Base-by-base conservation (phyloP, 2,113 vertebrate genomes). In the Ivindomyrus marchei region DNA sequence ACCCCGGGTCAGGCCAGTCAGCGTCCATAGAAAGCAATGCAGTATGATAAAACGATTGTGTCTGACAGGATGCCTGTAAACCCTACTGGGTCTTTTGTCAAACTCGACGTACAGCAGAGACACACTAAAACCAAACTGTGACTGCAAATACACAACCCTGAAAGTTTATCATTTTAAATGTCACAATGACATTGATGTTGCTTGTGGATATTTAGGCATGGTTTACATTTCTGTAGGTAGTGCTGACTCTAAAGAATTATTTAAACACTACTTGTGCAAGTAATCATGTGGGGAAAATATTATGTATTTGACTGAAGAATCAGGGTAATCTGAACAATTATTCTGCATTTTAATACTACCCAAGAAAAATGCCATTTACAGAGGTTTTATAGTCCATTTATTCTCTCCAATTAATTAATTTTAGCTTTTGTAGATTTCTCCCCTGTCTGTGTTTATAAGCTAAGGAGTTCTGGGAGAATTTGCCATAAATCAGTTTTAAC, bases 1-100 rank as follows among this genome's bases (percentile, higher is more conserved):
- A n/a, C 4, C n/a, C n/a, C 0, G n/a, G 7, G 8, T 10, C 7
- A 24, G n/a, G 6, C 24, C 58, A 62, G 0, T 62, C 24, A 0
- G n/a, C 0, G 1, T 13, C 62, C 62, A 31, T 10, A 31, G 27
- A 3, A 10, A 31, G 10, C 10, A 3, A 70, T 11, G 27, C n/a
- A 27, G n/a, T 13, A 11, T 1, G 3, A 31, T 31, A 31, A 11
- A 31, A 70, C 3, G 10, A 31, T 4, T 70, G n/a, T 4, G 62
- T 31, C n/a, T 70, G n/a, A 70, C n/a, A 13, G 62, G n/a, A 31
- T 70, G 62, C 62, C 62, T 66, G n/a, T 13, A 31, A 27, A 27
- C 62, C 62, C n/a, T 11, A 66, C n/a, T 27, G n/a, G 9, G 8
- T 66, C 9, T 10, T 66, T 31, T 27, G 24, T 27, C n/a, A 66